Percentiles rank a stretch among this genome's conserved stretches.
These are phyloP conservation scores for Agrilus biguttatus DNA, from an alignment of 2,888 invertebrate genomes.

Conservation along the genomic window DNA sequence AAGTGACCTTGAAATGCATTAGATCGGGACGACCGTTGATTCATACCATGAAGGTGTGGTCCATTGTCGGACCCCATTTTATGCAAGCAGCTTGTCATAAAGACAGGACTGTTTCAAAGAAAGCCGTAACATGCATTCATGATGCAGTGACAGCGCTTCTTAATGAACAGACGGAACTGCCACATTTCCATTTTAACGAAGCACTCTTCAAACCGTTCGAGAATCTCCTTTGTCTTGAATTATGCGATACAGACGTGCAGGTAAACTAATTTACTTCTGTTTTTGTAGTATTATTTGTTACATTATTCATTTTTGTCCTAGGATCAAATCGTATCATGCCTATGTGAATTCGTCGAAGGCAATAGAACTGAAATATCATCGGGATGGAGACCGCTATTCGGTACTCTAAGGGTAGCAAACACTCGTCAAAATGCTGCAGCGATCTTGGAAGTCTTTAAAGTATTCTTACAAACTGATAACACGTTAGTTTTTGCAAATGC, in stretches of 20 bases:
- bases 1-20: constrained; percentile 76
- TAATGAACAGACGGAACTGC: constrained; percentile 74
- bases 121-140: constrained; percentile 83
- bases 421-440: constrained; percentile 51
- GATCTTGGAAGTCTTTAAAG: constrained; percentile 82
- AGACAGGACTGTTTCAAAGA: constrained; percentile 76
- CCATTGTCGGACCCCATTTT: constrained; percentile 80
- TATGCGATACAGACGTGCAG: constrained; percentile 88
- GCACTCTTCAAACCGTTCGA: constrained; percentile 90
- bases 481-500: constrained; percentile 88
- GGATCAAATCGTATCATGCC: constrained; percentile 83
- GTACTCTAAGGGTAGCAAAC: constrained; percentile 79
- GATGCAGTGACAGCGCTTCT: constrained; percentile 79
- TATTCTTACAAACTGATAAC: constrained; percentile 86
- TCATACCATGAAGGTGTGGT: constrained; percentile 88
- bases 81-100: constrained; percentile 93
- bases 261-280: constrained; percentile 27
- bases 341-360: constrained; percentile 92
- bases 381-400: constrained; percentile 93
- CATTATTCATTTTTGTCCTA: constrained; percentile 18
- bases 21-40: constrained; percentile 76
- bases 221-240: constrained; percentile 81
- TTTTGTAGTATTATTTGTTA: not conserved
- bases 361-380: constrained; percentile 86
- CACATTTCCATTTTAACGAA: constrained; percentile 93